Percentiles rank a stretch among this genome's conserved stretches.
Evolutionary conservation across 1,140 invertebrate species (phyloP).

Genomic region (Cyclargus thomasi): DNA sequence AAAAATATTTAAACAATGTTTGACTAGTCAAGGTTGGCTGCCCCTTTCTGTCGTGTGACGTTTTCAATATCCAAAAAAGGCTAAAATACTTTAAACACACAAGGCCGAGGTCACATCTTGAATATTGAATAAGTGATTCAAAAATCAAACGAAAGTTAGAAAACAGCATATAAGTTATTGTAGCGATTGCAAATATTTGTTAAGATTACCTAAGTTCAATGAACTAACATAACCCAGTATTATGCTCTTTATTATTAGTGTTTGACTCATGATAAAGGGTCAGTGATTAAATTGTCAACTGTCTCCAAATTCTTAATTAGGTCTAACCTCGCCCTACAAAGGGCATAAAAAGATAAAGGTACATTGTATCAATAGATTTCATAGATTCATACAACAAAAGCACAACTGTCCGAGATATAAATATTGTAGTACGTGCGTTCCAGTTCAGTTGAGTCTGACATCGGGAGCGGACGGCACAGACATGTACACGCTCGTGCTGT

Average conservation of each 20-base stretch:
- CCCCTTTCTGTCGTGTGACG: too few relatives aligned
- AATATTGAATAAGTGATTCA: too few relatives aligned
- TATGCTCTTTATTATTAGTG: background rate
- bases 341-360: background rate
- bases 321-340: background rate
- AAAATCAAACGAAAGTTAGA: too few relatives aligned
- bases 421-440: background rate
- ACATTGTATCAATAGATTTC: background rate
- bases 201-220: background rate
- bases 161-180: too few relatives aligned
- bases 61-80: too few relatives aligned
- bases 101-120: too few relatives aligned
- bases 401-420: background rate
- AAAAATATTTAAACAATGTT: too few relatives aligned
- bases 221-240: background rate
- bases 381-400: background rate
- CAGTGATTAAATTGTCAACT: background rate
- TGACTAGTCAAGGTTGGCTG: too few relatives aligned
- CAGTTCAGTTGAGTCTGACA: background rate
- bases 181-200: too few relatives aligned
- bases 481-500: slow-evolving; percentile 25
- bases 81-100: too few relatives aligned
- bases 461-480: background rate
- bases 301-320: background rate
- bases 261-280: background rate